phyloP scores from a whole-genome alignment of 1,140 invertebrate genomes.

The Plutomurus gul region DNA sequence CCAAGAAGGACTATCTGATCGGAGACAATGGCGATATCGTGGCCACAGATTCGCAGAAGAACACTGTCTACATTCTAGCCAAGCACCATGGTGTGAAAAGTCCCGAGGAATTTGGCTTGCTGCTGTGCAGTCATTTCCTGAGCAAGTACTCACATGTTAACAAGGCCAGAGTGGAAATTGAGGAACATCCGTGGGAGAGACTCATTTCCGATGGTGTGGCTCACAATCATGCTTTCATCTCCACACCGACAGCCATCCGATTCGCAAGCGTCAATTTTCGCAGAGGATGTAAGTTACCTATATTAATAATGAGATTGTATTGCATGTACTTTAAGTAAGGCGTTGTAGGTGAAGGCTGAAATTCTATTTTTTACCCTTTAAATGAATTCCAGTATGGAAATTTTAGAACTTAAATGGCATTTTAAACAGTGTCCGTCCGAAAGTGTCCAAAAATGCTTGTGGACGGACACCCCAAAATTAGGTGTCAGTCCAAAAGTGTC shows the following conservation, averaged over 20 bases:
- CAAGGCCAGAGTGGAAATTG: conserved; percentile 68
- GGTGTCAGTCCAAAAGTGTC: too few relatives aligned
- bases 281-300: conserved; percentile 64
- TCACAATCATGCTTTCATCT: conserved; percentile 76
- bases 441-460: too few relatives aligned
- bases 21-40: conserved; percentile 74
- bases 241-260: conserved; percentile 66
- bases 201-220: conserved; percentile 63
- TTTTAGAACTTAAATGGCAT: too few relatives aligned
- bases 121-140: conserved; percentile 72
- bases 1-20: conserved; percentile 66
- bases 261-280: conserved; percentile 68
- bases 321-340: too few relatives aligned
- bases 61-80: conserved; percentile 77
- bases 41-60: conserved; percentile 82
- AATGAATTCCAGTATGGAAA: too few relatives aligned
- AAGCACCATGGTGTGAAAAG: conserved; percentile 72
- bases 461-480: too few relatives aligned
- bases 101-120: conserved; percentile 73
- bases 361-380: too few relatives aligned
- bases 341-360: too few relatives aligned
- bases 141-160: conserved; percentile 71
- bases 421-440: too few relatives aligned
- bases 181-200: conserved; percentile 74
- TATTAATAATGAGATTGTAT: too few relatives aligned